Conservation (phyloP, 2,797 vertebrate genomes). For the Enteromius viviparus region DNA sequence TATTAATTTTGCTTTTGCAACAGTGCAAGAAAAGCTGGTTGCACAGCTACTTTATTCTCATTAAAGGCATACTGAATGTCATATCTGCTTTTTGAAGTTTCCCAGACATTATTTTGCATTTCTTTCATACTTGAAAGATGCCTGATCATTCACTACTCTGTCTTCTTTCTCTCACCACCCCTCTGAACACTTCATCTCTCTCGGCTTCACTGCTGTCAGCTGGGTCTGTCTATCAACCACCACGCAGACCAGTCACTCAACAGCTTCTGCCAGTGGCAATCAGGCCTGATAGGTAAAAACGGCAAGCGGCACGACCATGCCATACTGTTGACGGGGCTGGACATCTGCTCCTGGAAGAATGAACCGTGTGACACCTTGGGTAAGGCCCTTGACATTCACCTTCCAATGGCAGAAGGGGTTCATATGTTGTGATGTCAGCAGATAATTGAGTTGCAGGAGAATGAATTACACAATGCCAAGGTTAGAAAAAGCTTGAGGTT, state of each 20-base stretch:
- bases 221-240: constrained; percentile 91
- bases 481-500: background rate
- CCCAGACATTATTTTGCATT: background rate
- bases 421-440: background rate
- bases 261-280: constrained; percentile 99
- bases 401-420: constrained; percentile 13
- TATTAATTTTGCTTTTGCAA: background rate
- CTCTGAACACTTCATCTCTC: constrained; percentile 14
- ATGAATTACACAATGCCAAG: background rate
- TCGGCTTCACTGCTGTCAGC: constrained; percentile 68
- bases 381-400: constrained; percentile 64
- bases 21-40: background rate
- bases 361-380: constrained; percentile 96
- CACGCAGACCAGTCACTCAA: constrained; percentile 97
- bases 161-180: constrained; percentile 25
- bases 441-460: constrained; percentile 1
- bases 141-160: constrained; percentile 13
- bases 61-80: background rate
- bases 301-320: constrained; percentile 95
- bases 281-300: constrained; percentile 88
- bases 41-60: background rate
- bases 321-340: constrained; percentile 92
- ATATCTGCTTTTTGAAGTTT: background rate
- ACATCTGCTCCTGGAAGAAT: constrained; percentile 99
- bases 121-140: background rate